Evolutionary conservation across 2,888 invertebrate genomes (phyloP).

Genomic region (Ditylenchus weischeri): DNA sequence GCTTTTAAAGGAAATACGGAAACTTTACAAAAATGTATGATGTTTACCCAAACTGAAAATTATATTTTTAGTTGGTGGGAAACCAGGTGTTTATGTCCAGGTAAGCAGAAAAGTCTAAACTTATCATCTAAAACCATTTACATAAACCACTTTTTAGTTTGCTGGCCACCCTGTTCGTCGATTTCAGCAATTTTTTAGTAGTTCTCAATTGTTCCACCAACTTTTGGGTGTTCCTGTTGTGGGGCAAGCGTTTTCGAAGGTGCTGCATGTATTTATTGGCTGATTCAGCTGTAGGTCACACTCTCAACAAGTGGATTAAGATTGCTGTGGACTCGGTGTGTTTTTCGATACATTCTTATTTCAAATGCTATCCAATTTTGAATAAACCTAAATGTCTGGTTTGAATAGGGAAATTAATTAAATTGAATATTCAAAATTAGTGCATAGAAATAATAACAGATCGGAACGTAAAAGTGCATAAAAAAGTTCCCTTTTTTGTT

Average conservation of each 20-base stretch:
- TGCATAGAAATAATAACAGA: no score
- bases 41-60: background rate
- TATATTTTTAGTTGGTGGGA: slow-evolving; percentile 48
- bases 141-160: slow-evolving; percentile 19
- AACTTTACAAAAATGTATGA: no score
- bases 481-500: no score
- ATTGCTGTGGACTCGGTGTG: slow-evolving; percentile 1
- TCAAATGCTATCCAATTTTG: background rate
- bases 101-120: no score
- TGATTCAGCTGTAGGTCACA: background rate
- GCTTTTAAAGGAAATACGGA: no score
- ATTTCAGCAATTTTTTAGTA: slow-evolving; percentile 53
- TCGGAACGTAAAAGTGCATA: no score
- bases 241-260: slow-evolving; percentile 53
- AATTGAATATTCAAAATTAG: no score
- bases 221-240: slow-evolving; percentile 57
- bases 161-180: slow-evolving; percentile 55
- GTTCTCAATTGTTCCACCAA: slow-evolving; percentile 57
- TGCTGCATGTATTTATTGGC: slow-evolving; percentile 19
- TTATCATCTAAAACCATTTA: no score
- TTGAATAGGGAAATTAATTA: background rate
- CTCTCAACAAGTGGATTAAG: slow-evolving; percentile 5
- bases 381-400: background rate
- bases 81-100: slow-evolving; percentile 47
- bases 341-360: background rate